These are phyloP conservation scores for Cosmopolites sordidus DNA, from an alignment of 2,888 invertebrate genomes.

Conservation along the genomic window DNA sequence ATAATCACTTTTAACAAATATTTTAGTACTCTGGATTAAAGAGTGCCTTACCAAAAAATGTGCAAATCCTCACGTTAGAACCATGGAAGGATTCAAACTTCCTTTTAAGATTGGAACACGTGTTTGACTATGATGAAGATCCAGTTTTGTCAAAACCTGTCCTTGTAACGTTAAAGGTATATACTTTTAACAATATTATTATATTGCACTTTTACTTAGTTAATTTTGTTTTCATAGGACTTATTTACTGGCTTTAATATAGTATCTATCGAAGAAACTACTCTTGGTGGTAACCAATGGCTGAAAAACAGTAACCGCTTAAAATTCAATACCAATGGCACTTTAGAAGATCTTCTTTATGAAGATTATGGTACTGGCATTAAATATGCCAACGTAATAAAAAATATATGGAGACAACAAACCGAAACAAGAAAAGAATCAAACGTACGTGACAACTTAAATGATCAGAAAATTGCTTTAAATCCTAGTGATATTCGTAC, in stretches of 20 bases:
- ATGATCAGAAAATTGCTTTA: slow-evolving; percentile 49
- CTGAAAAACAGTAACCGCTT: slow-evolving; percentile 51
- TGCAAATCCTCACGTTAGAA: slow-evolving; percentile 75
- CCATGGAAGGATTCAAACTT: slow-evolving; percentile 62
- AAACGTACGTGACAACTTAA: slow-evolving; percentile 19
- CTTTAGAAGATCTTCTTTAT: slow-evolving; percentile 1
- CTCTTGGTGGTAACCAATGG: no score
- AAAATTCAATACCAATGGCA: slow-evolving; percentile 49
- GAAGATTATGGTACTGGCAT: neutral
- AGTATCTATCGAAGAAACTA: slow-evolving; percentile 57
- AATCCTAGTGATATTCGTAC: slow-evolving; percentile 71
- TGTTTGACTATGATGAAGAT: slow-evolving; percentile 63
- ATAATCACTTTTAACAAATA: slow-evolving; percentile 8
- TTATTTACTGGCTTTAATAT: slow-evolving; percentile 58
- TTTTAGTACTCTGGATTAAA: slow-evolving; percentile 55
- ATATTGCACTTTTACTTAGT: slow-evolving; percentile 5
- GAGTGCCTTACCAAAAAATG: slow-evolving; percentile 58
- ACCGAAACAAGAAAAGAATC: slow-evolving; percentile 23
- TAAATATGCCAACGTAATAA: neutral
- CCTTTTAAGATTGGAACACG: slow-evolving; percentile 72
- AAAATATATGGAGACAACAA: neutral
- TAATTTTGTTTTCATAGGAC: slow-evolving; percentile 34
- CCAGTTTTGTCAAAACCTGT: slow-evolving; percentile 51
- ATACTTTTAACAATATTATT: neutral
- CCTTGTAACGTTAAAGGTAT: slow-evolving; percentile 54